Base-by-base conservation (phyloP, 1,140 invertebrate species). In the Papilio dardanus region DNA sequence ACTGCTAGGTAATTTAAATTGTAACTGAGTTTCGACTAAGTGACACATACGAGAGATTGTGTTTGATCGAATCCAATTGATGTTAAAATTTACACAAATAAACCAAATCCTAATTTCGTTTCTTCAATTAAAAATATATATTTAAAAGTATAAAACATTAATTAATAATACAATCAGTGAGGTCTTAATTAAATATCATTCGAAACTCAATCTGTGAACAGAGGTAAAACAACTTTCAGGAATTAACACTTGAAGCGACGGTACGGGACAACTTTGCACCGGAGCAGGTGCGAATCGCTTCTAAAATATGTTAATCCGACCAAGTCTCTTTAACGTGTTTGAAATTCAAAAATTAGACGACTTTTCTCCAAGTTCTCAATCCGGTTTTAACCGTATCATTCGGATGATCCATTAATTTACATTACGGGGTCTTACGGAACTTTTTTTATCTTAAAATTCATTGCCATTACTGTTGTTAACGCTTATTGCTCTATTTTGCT, bases 331-430 rank as follows among this genome's bases (percentile, higher is more conserved):
- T 73, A 73, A 35, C 46, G 28, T 73, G 33, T 10, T 73, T 73
- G 50, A 73, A 73, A 73, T 73, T 73, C 71, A 33, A 73, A 73
- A 73, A 73, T 73, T 73, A 19, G 71, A 58, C 71, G 71, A 73
- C 24, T 73, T 73, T 58, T 30, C n/a, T 31, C 2, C 6, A 69
- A 69, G 67, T 69, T 69, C 14, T 40, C 33, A 40, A 40, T 35
- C 65, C 31, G n/a, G 31, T 30, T 10, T 40, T 40, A 69, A 40
- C 33, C 31, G n/a, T 69, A 69, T 40, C 35, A 40, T 40, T 10
- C 19, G 31, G 67, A 69, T 69, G 67, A 69, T 69, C 35, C 67
- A 42, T 6, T 69, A 8, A 66, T 33, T 62, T 62, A 62, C 54
- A 54, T 62, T 12, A 62, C 12, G 30, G 54, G 54, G 24, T 30